Conservation (phyloP, 35 echinoderm and acorn worm species). For the Chiridota heheva region DNA sequence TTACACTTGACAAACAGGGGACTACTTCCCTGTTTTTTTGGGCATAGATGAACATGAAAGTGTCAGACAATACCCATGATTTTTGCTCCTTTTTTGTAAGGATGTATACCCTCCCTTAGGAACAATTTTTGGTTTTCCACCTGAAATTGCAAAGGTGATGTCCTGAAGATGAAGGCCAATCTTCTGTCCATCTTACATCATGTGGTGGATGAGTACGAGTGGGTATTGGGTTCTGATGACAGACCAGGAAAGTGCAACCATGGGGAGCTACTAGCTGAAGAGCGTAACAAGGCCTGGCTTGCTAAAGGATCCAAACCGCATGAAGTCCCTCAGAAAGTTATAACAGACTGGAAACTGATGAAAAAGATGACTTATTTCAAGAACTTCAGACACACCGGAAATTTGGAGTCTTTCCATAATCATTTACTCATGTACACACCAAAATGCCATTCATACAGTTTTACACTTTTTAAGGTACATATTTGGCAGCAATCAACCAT, state of each 20-base stretch:
- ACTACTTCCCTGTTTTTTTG: too few relatives aligned
- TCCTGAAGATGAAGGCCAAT: neutral
- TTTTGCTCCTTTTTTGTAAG: too few relatives aligned
- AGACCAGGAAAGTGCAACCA: slow-evolving; percentile 19
- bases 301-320: slow-evolving; percentile 11
- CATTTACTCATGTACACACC: slow-evolving; percentile 58
- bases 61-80: too few relatives aligned
- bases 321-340: neutral
- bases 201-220: slow-evolving; percentile 26
- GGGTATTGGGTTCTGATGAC: slow-evolving; percentile 41
- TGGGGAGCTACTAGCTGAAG: slow-evolving; percentile 7
- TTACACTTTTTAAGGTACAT: neutral
- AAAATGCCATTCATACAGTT: slow-evolving; percentile 49
- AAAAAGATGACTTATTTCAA: slow-evolving; percentile 22
- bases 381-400: slow-evolving; percentile 51
- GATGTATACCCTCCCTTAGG: slow-evolving; percentile 19
- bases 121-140: slow-evolving; percentile 45
- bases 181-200: slow-evolving; percentile 23
- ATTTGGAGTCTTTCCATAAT: slow-evolving; percentile 46
- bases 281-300: slow-evolving; percentile 10
- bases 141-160: slow-evolving; percentile 12
- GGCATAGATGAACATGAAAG: too few relatives aligned
- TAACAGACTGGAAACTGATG: neutral
- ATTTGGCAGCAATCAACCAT: slow-evolving; percentile 14
- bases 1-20: too few relatives aligned